Evolutionary conservation across 1,140 invertebrate species (phyloP), one percentile per base, ranked within the genome.

Genomic region (Hirudo medicinalis): DNA sequence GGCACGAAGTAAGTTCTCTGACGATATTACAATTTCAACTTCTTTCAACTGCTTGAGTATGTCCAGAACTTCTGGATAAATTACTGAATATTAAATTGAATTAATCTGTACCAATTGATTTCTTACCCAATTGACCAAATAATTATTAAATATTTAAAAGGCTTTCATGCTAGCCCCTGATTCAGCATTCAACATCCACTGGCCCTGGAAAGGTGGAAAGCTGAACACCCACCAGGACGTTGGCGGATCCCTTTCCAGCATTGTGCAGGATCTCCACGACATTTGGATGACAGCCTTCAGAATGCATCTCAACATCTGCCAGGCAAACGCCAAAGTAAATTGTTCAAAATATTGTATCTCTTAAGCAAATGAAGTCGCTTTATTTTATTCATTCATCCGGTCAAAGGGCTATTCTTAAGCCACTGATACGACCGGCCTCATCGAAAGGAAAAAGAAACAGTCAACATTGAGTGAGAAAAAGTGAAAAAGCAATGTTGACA

Each of bases 211-310:
- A 77, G 83, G 91, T 76, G 92, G 92, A 3, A 89, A 91, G 75
- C 85, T 96, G 17, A 93, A 96, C 83, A 76, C 94, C 11, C 91
- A 94, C 80, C 78, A 81, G 36, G 88, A 88, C 57, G 85, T 90
- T 49, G 91, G 91, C 6, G 92, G 92, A 9, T 92, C 91, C 0
- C 80, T 95, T 57, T 88, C 87, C 53, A 86, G 90, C 11, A 87
- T 94, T 0, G 79, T 96, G 69, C 87, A 89, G 72, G 90, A 96
- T 80, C 78, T 96, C 54, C 89, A 92, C 80, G 85, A 86, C 0
- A 94, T 97, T 74, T 96, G 92, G 92, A 87, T 87, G 54, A 86
- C 88, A 76, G 88, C 89, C 3, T 86, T 96, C 69, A 85, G 87
- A 75, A 85, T 86, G 27, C 88, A 89, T 75, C 82, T 96, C 63